Base-by-base conservation (phyloP, 1,140 invertebrate species). In the Saccostrea cuccullata region DNA sequence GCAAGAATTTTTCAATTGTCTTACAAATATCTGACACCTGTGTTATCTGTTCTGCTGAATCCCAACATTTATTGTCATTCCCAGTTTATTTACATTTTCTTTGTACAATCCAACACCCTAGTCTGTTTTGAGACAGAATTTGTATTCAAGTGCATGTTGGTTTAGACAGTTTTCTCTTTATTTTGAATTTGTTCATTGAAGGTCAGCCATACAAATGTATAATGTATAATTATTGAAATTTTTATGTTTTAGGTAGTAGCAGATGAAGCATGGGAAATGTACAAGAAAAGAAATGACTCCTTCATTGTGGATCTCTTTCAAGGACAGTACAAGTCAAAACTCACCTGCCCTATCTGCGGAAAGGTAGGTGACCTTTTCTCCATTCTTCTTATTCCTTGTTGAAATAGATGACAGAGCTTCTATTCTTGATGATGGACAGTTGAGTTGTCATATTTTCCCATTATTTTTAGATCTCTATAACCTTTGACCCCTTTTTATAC, bases 301-400 rank as follows among this genome's bases (percentile, higher is more conserved):
- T 95, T 96, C 20, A 96, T 97, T 87, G 96, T 97, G 6, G 96
- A 97, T 90, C 93, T 96, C 20, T 96, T 97, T 88, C 96, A 97
- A 91, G 96, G 96, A 20, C 96, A 96, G 90, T 95, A 95, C 90
- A 96, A 96, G 85, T 96, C 95, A 8, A 95, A 95, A 88, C 90
- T 96, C 4, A 94, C 95, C 0, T 96, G 96, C 92, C 96, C 96
- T 13, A 91, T 92, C 4, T 96, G 96, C 93, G 92, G 92, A 20
- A 95, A 96, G 92, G 95, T 96, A 0, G 0, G 87, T 88, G 91
- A 77, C 0, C 2, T 17, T 20, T 20, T 20, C 15, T 60, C 17
- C 15, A 20, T 64, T 17, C 17, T n/a, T n/a, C n/a, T 64, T 17
- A 20, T 64, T 17, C 8, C 17, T 2, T 64, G 58, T 47, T 47